A percentile compares a stretch with the other conserved stretches of the same genome.
Conservation (phyloP, 2,888 invertebrate genomes). For the Autographa pulchrina region DNA sequence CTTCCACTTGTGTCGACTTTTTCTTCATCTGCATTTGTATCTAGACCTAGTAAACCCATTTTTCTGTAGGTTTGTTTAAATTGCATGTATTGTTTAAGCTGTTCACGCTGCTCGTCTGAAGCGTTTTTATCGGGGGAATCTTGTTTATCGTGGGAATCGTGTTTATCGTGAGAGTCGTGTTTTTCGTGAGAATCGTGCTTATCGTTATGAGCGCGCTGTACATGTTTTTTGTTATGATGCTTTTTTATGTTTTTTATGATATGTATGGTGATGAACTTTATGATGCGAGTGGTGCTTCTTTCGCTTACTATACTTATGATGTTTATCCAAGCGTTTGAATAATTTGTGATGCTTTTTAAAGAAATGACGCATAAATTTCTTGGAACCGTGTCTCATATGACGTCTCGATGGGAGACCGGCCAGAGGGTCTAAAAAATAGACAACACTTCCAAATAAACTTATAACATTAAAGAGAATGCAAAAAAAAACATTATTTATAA, state of each 20-base stretch:
- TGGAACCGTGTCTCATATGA: neutral
- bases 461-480: too few species aligned
- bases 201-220: too few species aligned
- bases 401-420: neutral
- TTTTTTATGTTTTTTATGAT: constrained; percentile 1
- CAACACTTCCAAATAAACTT: too few species aligned
- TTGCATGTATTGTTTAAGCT: neutral
- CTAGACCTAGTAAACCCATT: neutral
- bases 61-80: neutral
- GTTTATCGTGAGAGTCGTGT: too few species aligned
- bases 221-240: neutral
- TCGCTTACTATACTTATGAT: neutral
- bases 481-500: too few species aligned
- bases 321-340: neutral
- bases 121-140: neutral
- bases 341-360: neutral
- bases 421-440: neutral
- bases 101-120: neutral
- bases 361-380: neutral
- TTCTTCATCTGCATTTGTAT: neutral
- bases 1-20: neutral
- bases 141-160: too few species aligned
- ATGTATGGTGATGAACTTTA: neutral
- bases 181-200: too few species aligned
- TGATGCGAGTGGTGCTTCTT: neutral